Percentiles rank a stretch among this genome's conserved stretches.
These are phyloP conservation scores for Brachyptera risi DNA, from an alignment of 2,888 invertebrate species.

Conservation along the genomic window DNA sequence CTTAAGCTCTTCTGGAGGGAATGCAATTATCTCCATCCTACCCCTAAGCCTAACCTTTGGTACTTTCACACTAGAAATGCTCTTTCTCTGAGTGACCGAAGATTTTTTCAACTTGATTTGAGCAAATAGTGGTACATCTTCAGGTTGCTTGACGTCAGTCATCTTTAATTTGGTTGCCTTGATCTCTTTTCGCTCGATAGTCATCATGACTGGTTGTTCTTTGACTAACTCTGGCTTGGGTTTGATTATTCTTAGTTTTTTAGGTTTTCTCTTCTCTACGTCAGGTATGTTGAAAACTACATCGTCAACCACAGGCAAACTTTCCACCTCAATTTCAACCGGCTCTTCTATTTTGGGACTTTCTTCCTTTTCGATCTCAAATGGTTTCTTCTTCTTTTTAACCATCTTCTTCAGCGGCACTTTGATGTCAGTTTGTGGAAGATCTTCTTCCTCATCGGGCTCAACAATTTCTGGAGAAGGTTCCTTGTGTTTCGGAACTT, in stretches of 20 bases:
- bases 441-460: constrained; percentile 22
- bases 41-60: constrained; percentile 36
- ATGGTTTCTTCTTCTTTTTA: constrained; percentile 32
- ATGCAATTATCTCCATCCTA: constrained; percentile 45
- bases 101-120: constrained; percentile 34
- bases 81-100: constrained; percentile 33
- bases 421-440: constrained; percentile 16
- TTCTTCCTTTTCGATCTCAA: constrained; percentile 38
- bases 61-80: constrained; percentile 30
- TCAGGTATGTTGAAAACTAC: constrained; percentile 11
- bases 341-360: constrained; percentile 35
- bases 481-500: not conserved
- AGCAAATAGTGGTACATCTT: constrained; percentile 35
- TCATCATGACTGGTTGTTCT: constrained; percentile 23
- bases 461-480: constrained; percentile 5
- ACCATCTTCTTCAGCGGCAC: constrained; percentile 30
- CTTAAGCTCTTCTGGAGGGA: constrained; percentile 55
- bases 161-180: constrained; percentile 34
- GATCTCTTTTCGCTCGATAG: constrained; percentile 35
- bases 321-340: constrained; percentile 24
- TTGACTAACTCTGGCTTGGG: constrained; percentile 16
- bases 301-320: constrained; percentile 11
- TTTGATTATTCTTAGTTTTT: constrained; percentile 23
- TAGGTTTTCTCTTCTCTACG: constrained; percentile 14
- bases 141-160: constrained; percentile 31